phyloP scores from a whole-genome alignment of 2,888 invertebrate species.

The Troides oblongomaculatus region DNA sequence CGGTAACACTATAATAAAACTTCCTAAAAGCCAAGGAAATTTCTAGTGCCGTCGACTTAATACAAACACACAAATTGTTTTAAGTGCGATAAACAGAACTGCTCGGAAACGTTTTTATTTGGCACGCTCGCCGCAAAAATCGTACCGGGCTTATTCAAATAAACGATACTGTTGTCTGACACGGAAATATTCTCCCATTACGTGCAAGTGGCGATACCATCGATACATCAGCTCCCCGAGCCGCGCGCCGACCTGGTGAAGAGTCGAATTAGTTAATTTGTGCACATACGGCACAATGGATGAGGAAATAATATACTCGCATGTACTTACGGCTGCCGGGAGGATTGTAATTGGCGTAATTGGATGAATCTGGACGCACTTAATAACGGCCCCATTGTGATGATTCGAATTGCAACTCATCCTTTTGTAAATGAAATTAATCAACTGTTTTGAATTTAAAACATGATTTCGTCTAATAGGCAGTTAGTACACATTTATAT shows the following conservation, averaged over 20 bases:
- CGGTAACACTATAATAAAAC: constrained; percentile 3
- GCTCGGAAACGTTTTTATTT: constrained; percentile 31
- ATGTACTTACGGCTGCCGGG: constrained; percentile 64
- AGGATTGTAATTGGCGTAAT: constrained; percentile 78
- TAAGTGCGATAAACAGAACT: constrained; percentile 26
- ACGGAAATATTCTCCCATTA: constrained; percentile 33
- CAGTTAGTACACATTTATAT: constrained; percentile 2
- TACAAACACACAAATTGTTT: constrained; percentile 29
- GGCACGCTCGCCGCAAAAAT: constrained; percentile 31
- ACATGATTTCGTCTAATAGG: constrained; percentile 8
- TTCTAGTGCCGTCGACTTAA: constrained; percentile 15
- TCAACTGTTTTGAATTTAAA: constrained; percentile 66
- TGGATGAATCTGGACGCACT: constrained; percentile 77
- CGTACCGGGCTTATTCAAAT: constrained; percentile 30
- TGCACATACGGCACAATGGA: constrained; percentile 76
- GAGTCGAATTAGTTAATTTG: constrained; percentile 76
- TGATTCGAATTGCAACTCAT: constrained; percentile 76
- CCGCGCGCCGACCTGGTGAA: constrained; percentile 42
- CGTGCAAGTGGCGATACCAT: constrained; percentile 37
- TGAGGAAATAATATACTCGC: constrained; percentile 73
- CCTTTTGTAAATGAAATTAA: constrained; percentile 72
- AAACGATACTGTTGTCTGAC: constrained; percentile 33
- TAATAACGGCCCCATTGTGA: constrained; percentile 75
- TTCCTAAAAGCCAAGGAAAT: constrained; percentile 10
- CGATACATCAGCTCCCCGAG: constrained; percentile 40